phyloP scores from a whole-genome alignment of 2,797 vertebrate species.

The Decapterus maruadsi region DNA sequence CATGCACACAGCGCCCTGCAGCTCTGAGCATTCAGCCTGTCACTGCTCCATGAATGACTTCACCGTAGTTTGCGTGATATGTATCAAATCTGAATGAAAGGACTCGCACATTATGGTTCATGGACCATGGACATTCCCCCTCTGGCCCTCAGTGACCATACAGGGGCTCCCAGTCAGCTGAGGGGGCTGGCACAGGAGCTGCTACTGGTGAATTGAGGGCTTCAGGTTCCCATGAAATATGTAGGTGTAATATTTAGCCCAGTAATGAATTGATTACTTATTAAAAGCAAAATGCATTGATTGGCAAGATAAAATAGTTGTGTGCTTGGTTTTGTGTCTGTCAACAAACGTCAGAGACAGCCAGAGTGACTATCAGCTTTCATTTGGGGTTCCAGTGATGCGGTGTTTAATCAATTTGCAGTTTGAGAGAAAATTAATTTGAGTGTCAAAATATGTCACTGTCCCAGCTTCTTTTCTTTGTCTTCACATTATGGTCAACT shows the following conservation, averaged over 20 bases:
- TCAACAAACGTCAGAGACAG: neutral
- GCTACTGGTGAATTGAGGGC: neutral
- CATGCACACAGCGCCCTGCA: constrained; percentile 28
- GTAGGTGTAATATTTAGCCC: neutral
- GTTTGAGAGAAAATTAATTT: neutral
- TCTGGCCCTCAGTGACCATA: constrained; percentile 28
- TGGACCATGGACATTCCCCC: constrained; percentile 32
- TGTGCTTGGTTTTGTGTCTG: neutral
- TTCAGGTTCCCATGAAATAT: neutral
- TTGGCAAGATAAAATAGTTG: neutral
- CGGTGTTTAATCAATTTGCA: neutral
- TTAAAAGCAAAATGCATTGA: neutral
- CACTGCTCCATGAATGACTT: constrained; percentile 24
- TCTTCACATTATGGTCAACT: neutral
- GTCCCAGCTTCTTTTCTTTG: neutral
- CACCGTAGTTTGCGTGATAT: constrained; percentile 52
- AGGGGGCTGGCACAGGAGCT: constrained; percentile 12
- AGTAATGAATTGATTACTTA: neutral
- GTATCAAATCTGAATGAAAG: constrained; percentile 48
- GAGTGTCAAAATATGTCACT: neutral
- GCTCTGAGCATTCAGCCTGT: constrained; percentile 21
- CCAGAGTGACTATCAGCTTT: neutral
- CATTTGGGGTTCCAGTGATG: neutral
- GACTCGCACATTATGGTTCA: constrained; percentile 33
- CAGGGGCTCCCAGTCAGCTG: constrained; percentile 8